Conservation (phyloP, 2,888 invertebrate species). For the Encarsia formosa region DNA sequence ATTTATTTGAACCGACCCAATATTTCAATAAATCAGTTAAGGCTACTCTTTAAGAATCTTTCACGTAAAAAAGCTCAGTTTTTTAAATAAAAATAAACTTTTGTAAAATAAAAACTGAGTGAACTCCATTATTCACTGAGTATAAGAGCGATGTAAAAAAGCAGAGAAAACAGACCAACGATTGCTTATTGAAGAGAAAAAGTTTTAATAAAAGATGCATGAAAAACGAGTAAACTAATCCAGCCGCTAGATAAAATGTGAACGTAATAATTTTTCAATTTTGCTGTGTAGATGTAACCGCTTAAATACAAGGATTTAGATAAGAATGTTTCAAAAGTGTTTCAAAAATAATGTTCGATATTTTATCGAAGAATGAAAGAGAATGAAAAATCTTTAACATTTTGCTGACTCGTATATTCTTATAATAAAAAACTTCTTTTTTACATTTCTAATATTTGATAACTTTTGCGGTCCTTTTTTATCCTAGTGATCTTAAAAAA, state of each 20-base stretch:
- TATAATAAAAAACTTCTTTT: constrained; percentile 10
- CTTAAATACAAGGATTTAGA: constrained; percentile 11
- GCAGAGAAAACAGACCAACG: constrained; percentile 1
- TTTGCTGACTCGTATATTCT: neutral
- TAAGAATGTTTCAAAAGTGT: constrained; percentile 5
- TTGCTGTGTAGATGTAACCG: constrained; percentile 1
- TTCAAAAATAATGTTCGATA: constrained; percentile 25
- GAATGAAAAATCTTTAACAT: neutral
- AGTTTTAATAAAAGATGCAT: constrained; percentile 14
- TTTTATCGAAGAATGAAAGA: constrained; percentile 14
- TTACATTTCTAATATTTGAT: constrained; percentile 20
- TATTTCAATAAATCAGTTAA: constrained; percentile 1
- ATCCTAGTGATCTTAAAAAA: neutral
- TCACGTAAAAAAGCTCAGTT: constrained; percentile 5
- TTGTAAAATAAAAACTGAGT: constrained; percentile 5
- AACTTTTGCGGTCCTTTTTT: constrained; percentile 4
- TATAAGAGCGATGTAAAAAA: constrained; percentile 1
- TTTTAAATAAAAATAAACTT: constrained; percentile 8
- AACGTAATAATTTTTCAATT: constrained; percentile 21
- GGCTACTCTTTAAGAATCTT: constrained; percentile 7
- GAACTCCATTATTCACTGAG: neutral
- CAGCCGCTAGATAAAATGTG: constrained; percentile 22
- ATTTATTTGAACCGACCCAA: constrained; percentile 35
- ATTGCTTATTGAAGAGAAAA: neutral
- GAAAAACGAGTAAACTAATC: constrained; percentile 15